Evolutionary conservation across 1,140 invertebrate genomes (phyloP), one percentile per base, ranked within the genome.

Genomic region (Dreissena rostriformis): DNA sequence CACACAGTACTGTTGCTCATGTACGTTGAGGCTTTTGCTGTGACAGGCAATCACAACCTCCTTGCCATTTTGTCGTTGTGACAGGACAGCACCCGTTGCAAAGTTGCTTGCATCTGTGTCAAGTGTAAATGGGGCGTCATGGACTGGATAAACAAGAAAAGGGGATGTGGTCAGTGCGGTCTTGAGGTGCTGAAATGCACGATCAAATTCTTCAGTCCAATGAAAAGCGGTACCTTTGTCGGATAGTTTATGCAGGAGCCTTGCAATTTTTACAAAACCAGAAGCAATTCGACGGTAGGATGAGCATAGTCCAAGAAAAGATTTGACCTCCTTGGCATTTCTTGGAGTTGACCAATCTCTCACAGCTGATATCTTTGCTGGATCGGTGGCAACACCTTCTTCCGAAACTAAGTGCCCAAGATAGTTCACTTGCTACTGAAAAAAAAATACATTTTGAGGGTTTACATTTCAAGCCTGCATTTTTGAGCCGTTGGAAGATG

Each of bases 1-100:
- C 7, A 82, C 78, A 76, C 89, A 91, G 87, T 95, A 95, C 17
- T 94, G 93, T 83, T 90, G 84, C 88, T 96, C 94, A 22, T 93
- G 86, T 22, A 55, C 76, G 52, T 80, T 88, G 10, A 91, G 74
- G 19, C 67, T 68, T 39, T 79, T 77, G 53, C 85, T 88, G 7
- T 67, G 72, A 80, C 88, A 92, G 1, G 88, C 88, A 10, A 91
- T 86, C 0, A 88, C 84, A 15, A 39, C 61, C 29, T 78, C 63
- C 53, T 78, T 5, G 12, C 89, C 86, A 55, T 90, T 83, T 24
- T 88, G 57, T 8, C 88, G 78, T 86, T 94, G 92, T 22, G 89
- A 87, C 15, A 94, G 63, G 11, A 92, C 90, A 26, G 91, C 93
- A 28, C 85, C 83, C 11, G 67, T 75, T 39, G 73, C 73, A 24